phyloP scores from a whole-genome alignment of 2,797 vertebrate genomes.

The Pseudocheirus occidentalis region DNA sequence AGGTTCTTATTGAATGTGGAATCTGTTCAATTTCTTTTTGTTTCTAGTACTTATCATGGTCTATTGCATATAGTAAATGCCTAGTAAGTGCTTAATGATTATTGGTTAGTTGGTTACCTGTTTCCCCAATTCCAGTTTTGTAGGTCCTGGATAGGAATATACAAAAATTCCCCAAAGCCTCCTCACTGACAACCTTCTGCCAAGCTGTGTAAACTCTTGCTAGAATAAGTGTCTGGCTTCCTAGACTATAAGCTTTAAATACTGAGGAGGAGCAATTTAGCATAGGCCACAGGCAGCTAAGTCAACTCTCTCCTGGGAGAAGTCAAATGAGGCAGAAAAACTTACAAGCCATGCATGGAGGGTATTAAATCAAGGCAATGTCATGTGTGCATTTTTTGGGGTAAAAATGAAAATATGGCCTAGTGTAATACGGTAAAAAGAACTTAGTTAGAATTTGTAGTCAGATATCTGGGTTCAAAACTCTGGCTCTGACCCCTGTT shows the following conservation, averaged over 20 bases:
- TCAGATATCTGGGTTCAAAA: background rate
- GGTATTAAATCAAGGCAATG: background rate
- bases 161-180: background rate
- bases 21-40: too few relatives aligned
- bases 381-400: background rate
- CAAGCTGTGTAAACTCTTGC: background rate
- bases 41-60: background rate
- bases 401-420: background rate
- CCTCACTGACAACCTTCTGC: background rate
- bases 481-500: background rate
- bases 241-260: background rate
- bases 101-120: background rate
- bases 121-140: background rate
- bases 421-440: background rate
- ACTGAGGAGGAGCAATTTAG: background rate
- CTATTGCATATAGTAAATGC: background rate
- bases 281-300: background rate
- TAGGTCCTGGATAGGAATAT: background rate
- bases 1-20: too few relatives aligned
- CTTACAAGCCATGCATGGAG: background rate
- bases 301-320: background rate
- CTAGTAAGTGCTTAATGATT: constrained; percentile 12
- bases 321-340: background rate
- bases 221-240: background rate
- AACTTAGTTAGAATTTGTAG: background rate